Evolutionary conservation across 1,140 invertebrate genomes (phyloP), one percentile per base, ranked within the genome.

Genomic region (Bombus ignitus): DNA sequence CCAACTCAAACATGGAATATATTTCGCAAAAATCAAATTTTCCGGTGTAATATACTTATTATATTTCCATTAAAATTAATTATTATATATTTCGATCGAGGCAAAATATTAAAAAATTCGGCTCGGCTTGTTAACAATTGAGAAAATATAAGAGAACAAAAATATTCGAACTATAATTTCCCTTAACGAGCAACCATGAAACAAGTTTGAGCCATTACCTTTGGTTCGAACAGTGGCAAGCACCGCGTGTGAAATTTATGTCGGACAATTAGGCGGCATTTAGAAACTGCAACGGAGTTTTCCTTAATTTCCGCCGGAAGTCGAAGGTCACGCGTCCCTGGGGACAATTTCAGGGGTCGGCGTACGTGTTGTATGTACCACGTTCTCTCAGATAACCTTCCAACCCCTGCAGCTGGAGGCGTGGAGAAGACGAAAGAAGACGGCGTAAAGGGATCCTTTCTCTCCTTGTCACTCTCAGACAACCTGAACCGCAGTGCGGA

Each of bases 311-410:
- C 75, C 81, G 73, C 8, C 82, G 44, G 18, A 8, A 22, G 42
- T 72, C 32, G 70, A 89, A 85, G 66, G 66, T 88, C 72, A 77
- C 68, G 76, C 18, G 74, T 86, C 66, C 53, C 68, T 0, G 35
- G 44, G 84, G 77, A 88, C 78, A 81, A 86, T 88, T 89, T 42
- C 83, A 13, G 57, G 53, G 78, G 65, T 72, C 47, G 59, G 9
- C 71, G 25, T 80, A 81, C 66, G 78, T 81, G 87, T 39, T 35
- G n/a, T 32, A 39, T 18, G 62, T n/a, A 6, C 37, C 68, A 39
- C 15, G 59, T 39, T 32, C 22, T 28, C 47, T 22, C 66, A 32
- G 12, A 65, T n/a, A 66, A 32, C n/a, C 32, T 66, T 66, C 32
- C 65, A 81, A 62, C 83, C 47, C 42, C 18, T n/a, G 39, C 62